These are phyloP conservation scores for Apodemia duryi DNA, from an alignment of 2,888 invertebrate species.

Conservation along the genomic window DNA sequence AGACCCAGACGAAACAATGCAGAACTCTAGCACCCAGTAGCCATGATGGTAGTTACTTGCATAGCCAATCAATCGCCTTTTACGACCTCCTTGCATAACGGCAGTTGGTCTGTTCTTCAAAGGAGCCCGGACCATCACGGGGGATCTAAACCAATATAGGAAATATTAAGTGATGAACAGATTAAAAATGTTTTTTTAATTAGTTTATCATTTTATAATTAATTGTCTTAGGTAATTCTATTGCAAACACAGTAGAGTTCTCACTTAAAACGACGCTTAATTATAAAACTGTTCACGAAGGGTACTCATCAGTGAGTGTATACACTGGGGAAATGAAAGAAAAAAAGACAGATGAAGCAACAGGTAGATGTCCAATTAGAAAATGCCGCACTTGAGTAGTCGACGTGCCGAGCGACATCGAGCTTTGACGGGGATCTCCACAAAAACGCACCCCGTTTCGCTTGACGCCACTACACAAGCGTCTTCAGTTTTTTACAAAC, in stretches of 20 bases:
- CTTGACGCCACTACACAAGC: conserved; percentile 57
- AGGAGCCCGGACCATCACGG: no score
- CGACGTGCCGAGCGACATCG: conserved; percentile 61
- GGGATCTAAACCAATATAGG: no score
- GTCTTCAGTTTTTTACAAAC: conserved; percentile 58
- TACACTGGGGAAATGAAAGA: conserved; percentile 54
- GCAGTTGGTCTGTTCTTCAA: no score
- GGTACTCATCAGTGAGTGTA: conserved; percentile 55
- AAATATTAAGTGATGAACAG: no score
- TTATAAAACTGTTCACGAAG: conserved; percentile 60
- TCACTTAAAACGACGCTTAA: conserved; percentile 35
- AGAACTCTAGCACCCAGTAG: no score
- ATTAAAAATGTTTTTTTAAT: not conserved
- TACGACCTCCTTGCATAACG: no score
- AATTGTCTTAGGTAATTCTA: not conserved
- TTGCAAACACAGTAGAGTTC: not conserved
- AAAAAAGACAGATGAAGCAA: conserved; percentile 62
- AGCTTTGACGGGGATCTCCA: conserved; percentile 56
- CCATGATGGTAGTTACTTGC: no score
- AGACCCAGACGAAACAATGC: no score
- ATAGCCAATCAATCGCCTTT: no score
- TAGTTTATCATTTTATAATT: not conserved
- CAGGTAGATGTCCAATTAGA: conserved; percentile 78
- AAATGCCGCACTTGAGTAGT: conserved; percentile 61
- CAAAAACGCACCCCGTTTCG: conserved; percentile 70